phyloP scores from a whole-genome alignment of 1,140 invertebrate species.

The Euborellia annulipes region DNA sequence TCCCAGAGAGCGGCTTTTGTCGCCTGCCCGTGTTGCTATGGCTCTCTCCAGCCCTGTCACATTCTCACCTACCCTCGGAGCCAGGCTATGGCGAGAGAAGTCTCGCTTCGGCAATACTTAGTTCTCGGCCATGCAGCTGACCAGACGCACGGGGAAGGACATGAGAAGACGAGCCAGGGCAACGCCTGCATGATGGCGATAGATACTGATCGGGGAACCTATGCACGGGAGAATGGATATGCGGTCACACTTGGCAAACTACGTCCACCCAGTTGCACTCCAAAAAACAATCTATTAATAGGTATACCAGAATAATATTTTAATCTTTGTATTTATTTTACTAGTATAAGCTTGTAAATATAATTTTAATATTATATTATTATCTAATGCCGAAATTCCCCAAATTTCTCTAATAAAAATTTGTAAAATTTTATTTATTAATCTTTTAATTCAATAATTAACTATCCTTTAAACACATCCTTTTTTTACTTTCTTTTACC shows the following conservation, averaged over 20 bases:
- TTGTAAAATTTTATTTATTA: no score
- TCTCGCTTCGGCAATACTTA: constrained; percentile 45
- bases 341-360: no score
- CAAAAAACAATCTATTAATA: constrained; percentile 85
- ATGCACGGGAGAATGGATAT: constrained; percentile 60
- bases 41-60: constrained; percentile 58
- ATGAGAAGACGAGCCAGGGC: constrained; percentile 52
- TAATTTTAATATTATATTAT: no score
- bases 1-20: constrained; percentile 63
- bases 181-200: constrained; percentile 72
- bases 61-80: constrained; percentile 57
- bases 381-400: no score
- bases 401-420: no score
- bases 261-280: constrained; percentile 64
- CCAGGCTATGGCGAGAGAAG: constrained; percentile 19
- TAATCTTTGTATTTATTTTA: no score
- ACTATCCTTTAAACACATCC: no score
- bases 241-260: constrained; percentile 56
- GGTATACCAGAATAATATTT: no score
- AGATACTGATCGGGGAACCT: constrained; percentile 65
- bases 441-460: no score
- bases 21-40: constrained; percentile 90
- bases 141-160: constrained; percentile 62
- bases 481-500: no score
- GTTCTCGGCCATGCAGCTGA: constrained; percentile 77